Conservation (phyloP, 2,113 vertebrate genomes). For the Cettia cetti region DNA sequence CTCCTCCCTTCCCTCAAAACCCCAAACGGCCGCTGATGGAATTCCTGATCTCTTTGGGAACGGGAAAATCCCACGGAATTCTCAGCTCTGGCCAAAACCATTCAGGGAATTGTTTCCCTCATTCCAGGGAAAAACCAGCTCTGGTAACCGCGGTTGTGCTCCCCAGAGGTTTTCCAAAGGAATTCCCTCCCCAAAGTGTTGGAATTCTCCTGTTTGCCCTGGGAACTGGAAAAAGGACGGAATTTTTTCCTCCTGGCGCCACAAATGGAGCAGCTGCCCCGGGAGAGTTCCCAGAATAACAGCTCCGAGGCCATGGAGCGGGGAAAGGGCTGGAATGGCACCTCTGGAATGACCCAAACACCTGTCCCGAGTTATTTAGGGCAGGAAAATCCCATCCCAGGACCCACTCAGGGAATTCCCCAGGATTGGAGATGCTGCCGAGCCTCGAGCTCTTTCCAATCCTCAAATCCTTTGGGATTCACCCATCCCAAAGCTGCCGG, state of each 20-base stretch:
- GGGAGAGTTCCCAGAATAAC: not conserved
- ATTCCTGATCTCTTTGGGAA: not conserved
- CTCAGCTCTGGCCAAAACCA: rapidly evolving
- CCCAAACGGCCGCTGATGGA: not conserved
- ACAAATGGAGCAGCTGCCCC: not conserved
- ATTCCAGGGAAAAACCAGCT: not conserved
- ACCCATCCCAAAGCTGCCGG: not conserved
- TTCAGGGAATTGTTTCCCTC: rapidly evolving
- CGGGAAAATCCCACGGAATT: not conserved
- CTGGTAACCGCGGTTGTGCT: rapidly evolving
- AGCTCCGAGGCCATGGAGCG: rapidly evolving
- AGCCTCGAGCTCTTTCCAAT: not conserved
- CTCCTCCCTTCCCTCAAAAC: not conserved
- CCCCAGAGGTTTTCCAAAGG: not conserved
- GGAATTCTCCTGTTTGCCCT: not conserved
- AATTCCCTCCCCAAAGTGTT: not conserved
- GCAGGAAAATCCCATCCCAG: not conserved
- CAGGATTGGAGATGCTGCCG: rapidly evolving
- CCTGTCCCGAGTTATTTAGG: slow-evolving; percentile 23
- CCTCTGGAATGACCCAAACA: not conserved
- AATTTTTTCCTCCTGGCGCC: rapidly evolving
- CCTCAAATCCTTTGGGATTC: not conserved
- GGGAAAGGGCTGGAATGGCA: not conserved
- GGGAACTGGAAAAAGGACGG: not conserved
- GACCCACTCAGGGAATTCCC: rapidly evolving